Evolutionary conservation across 2,113 vertebrate genomes (phyloP), one percentile per base, ranked within the genome.

Genomic region (Microcebus tavaratra): DNA sequence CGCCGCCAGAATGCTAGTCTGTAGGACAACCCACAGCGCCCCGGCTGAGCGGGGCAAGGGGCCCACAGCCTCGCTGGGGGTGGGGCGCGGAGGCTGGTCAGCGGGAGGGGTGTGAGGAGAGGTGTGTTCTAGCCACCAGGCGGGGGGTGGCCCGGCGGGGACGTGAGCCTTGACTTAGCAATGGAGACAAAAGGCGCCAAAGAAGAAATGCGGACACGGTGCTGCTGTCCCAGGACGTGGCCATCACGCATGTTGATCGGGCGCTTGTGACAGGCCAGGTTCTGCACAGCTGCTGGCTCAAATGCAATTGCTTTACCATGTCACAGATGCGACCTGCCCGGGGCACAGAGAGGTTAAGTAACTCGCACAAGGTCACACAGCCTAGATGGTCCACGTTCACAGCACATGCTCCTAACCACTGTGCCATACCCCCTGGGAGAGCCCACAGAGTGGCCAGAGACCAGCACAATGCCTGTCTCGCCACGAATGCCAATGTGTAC

Each of bases 161-260:
- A 9, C 36, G 23, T 0, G 3, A 65, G 27, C 36, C 53, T 45
- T 88, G 13, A 63, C 13, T 25, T 20, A 21, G 27, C 55, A 5
- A 0, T 6, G 25, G 55, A 88, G 20, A 65, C 21, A 36, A 23
- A 42, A 13, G 89, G 23, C 29, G 2, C 15, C 55, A 29, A 4
- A 29, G 57, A 29, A 65, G 45, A 75, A 34, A 21, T 0, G 8
- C 29, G 2, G 1, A 0, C 31, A 18, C 0, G 2, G 13, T 1
- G 27, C 12, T 27, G 36, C 29, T 0, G n/a, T 21, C 36, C 48
- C 57, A 25, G 50, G 15, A 36, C 0, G 8, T 0, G 10, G 23
- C 59, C 0, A 1, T 6, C 8, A 3, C 0, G 12, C 70, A 8
- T 0, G 0, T 9, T 45, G 5, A 10, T 4, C 14, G 0, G 31